Base-by-base conservation (phyloP, 2,888 invertebrate species). In the Cryptophagus acutangulus region DNA sequence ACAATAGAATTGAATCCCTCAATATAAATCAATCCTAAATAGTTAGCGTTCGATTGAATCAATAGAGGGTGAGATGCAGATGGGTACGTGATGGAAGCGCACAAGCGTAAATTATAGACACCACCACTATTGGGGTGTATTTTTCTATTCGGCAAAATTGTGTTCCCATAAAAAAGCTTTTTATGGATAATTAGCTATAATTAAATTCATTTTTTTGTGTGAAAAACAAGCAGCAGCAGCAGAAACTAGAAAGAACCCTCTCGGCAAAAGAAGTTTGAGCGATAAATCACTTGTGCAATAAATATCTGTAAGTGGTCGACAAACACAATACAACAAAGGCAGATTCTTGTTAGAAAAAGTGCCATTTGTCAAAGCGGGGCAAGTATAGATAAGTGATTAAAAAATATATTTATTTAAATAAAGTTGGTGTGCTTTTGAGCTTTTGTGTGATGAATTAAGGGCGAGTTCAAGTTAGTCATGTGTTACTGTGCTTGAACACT, bases 361-460 rank as follows among this genome's bases (percentile, higher is more conserved):
- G 31, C 31, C 31, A 31, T 31, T 31, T 31, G 31, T 31, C 31
- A 31, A 13, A 6, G 6, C 24, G 6, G 4, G 2, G 31, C 15
- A n/a, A 6, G 3, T 15, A 31, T 31, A 31, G 31, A 31, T 31
- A 31, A 31, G 31, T 31, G 31, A 31, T 31, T 31, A 31, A 31
- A 31, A 31, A 31, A 31, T 15, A 31, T 15, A 31, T 31, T 16
- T 13, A 31, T 31, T 31, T 31, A 31, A 31, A 31, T 31, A 12
- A 13, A 8, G 4, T 31, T 4, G 26, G n/a, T 3, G n/a, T 3
- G 20, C 20, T 29, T 15, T 31, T 3, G 31, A 16, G 16, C 3
- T 15, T 31, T 31, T 31, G n/a, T n/a, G n/a, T 61, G 61, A 61
- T 57, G 56, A 52, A 61, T 61, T 48, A 55, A 52, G 60, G 60